Conservation (phyloP, 2,888 invertebrate species). For the Coelogynopora nodosa region DNA sequence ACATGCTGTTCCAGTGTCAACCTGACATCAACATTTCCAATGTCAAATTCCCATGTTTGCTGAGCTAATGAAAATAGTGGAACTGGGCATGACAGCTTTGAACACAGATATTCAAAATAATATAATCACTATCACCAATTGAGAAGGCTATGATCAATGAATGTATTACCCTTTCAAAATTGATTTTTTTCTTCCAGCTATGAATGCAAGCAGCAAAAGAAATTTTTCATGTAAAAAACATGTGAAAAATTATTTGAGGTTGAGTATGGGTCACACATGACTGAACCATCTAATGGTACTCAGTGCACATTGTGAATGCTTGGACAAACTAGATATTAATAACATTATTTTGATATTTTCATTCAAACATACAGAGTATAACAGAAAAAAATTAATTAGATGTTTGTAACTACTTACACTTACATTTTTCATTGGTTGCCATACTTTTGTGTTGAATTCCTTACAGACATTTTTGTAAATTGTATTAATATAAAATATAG, state of each 20-base stretch:
- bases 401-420: not conserved
- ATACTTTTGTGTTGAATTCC: not conserved
- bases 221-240: not conserved
- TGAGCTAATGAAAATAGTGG: not conserved
- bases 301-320: not conserved
- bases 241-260: slow-evolving; percentile 13
- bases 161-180: slow-evolving; percentile 22
- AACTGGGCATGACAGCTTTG: not conserved
- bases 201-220: slow-evolving; percentile 15
- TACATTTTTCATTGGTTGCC: not conserved
- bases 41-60: slow-evolving; percentile 14
- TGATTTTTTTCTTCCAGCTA: slow-evolving; percentile 22
- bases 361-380: slow-evolving; percentile 15
- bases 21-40: slow-evolving; percentile 4
- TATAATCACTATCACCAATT: slow-evolving; percentile 15
- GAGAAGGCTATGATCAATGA: slow-evolving; percentile 23
- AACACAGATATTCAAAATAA: slow-evolving; percentile 17
- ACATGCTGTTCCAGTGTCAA: not conserved
- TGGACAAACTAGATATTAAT: slow-evolving; percentile 3
- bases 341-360: slow-evolving; percentile 12
- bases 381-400: not conserved
- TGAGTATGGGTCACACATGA: not conserved
- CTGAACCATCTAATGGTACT: slow-evolving; percentile 31
- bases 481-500: not conserved
- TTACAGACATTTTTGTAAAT: not conserved